These are phyloP conservation scores for Rhopalosiphum padi DNA, from an alignment of 1,140 invertebrate genomes.

Conservation along the genomic window DNA sequence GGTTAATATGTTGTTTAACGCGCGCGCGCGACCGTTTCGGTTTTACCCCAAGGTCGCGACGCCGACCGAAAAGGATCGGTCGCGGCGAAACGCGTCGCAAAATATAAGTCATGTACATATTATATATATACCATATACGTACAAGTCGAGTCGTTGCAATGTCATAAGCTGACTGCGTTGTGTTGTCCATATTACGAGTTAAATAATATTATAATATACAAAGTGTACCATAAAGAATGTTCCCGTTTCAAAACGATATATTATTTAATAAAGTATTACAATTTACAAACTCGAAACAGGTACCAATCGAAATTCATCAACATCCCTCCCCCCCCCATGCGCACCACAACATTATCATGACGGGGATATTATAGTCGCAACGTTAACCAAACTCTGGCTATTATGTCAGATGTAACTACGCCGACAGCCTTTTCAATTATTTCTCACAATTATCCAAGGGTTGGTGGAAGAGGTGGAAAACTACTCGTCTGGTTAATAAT, in stretches of 20 bases:
- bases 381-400: no score
- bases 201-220: background rate
- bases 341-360: no score
- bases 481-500: background rate
- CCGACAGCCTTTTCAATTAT: background rate
- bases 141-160: background rate
- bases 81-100: background rate
- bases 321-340: no score
- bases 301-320: no score
- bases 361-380: no score
- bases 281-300: no score
- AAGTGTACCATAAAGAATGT: no score
- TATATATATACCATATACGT: no score
- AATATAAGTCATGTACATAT: no score
- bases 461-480: background rate
- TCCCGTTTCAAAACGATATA: no score
- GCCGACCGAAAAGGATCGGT: background rate
- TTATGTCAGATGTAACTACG: background rate
- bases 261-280: no score
- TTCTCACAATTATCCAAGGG: background rate
- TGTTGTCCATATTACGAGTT: background rate
- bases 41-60: conserved; percentile 11
- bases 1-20: conserved; percentile 19
- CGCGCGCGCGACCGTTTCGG: background rate
- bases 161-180: background rate